These are phyloP conservation scores for Eumacrocentrus americanus DNA, from an alignment of 2,888 invertebrate species.

Conservation along the genomic window DNA sequence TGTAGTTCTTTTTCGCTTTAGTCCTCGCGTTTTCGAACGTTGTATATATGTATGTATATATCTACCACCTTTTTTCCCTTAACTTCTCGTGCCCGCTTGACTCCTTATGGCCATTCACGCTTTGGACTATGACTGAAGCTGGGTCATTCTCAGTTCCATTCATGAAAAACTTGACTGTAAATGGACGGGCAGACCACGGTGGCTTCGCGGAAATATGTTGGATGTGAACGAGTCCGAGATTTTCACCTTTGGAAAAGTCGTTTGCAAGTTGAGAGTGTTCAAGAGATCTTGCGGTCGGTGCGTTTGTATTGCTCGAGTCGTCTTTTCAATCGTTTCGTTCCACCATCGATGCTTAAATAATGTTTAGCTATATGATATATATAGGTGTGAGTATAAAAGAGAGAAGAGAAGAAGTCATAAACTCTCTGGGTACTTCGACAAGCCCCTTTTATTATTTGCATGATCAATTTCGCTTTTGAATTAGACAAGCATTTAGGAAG, in stretches of 20 bases:
- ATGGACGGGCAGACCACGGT: not conserved
- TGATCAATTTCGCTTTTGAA: not conserved
- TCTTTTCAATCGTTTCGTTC: conserved; percentile 11
- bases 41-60: conserved; percentile 21
- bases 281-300: conserved; percentile 34
- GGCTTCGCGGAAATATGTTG: not conserved
- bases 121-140: conserved; percentile 6
- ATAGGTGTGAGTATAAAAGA: not conserved
- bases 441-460: not conserved
- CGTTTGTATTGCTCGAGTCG: conserved; percentile 44
- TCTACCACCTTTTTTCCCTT: conserved; percentile 30
- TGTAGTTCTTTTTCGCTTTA: conserved; percentile 18
- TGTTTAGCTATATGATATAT: conserved; percentile 38
- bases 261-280: conserved; percentile 1
- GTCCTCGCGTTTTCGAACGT: conserved; percentile 12
- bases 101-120: not conserved
- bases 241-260: conserved; percentile 3
- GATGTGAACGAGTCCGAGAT: not conserved
- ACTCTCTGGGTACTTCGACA: not conserved
- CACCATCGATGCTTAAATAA: conserved; percentile 38
- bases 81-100: conserved; percentile 11
- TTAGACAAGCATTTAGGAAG: not conserved
- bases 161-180: conserved; percentile 15
- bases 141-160: conserved; percentile 12
- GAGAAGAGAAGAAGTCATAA: not conserved